Evolutionary conservation across 2,797 vertebrate genomes (phyloP).

Genomic region (Poeciliopsis turneri): DNA sequence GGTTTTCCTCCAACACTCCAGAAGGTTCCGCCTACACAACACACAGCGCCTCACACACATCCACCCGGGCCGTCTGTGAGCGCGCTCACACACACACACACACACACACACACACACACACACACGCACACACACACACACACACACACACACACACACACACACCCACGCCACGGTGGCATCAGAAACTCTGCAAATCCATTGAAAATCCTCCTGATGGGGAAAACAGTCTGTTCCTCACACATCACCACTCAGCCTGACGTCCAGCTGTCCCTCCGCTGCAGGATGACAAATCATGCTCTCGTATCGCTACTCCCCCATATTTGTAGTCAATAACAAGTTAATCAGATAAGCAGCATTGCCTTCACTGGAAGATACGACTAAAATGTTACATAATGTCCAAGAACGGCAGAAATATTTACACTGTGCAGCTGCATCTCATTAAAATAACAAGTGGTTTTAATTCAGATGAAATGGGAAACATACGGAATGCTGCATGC

Average conservation of each 20-base stretch:
- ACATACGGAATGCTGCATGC: background rate
- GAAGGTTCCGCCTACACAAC: constrained; percentile 81
- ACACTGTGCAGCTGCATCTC: background rate
- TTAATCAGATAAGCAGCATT: background rate
- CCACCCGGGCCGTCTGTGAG: constrained; percentile 52
- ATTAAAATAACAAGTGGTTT: background rate
- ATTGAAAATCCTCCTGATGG: constrained; percentile 59
- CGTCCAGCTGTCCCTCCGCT: constrained; percentile 41
- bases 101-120: constrained; percentile 47
- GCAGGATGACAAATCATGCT: constrained; percentile 15
- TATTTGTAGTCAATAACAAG: constrained; percentile 5
- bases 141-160: constrained; percentile 55
- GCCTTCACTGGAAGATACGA: background rate
- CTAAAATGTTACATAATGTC: background rate
- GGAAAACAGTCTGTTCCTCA: constrained; percentile 72
- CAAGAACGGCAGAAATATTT: background rate
- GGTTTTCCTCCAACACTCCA: constrained; percentile 76
- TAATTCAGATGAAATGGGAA: background rate
- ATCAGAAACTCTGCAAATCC: constrained; percentile 46
- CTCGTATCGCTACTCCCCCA: constrained; percentile 5
- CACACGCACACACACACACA: constrained; percentile 54
- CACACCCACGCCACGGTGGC: constrained; percentile 30
- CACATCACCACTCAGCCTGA: constrained; percentile 57
- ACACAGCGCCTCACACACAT: constrained; percentile 73
- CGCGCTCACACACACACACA: constrained; percentile 43